Evolutionary conservation across 2,113 vertebrate species (phyloP), one percentile per base, ranked within the genome.

Genomic region (Euleptes europaea): DNA sequence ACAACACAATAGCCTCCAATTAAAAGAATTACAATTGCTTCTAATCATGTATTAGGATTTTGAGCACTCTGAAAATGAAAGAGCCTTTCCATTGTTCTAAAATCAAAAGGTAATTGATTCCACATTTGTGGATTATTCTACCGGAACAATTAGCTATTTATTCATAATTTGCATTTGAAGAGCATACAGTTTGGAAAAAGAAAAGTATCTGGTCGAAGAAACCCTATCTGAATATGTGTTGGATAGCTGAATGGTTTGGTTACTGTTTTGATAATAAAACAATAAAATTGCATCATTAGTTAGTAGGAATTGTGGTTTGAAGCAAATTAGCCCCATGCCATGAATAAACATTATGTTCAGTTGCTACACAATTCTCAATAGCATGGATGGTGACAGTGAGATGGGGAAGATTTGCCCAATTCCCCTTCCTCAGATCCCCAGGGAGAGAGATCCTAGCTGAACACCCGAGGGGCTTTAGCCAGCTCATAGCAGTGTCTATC

Each of bases 101-200:
- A 93, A 93, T 91, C 75, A 87, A 74, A 91, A 84, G 31, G 75
- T 89, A 85, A 91, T 90, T 91, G 84, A 81, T 88, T 88, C 84
- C 19, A 14, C 70, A 38, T 87, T 84, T 90, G 82, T 80, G 51
- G 76, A 83, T 78, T 54, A 85, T 89, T 87, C 42, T 70, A 75
- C 15, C 84, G 80, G 38, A 89, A 69, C 40, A 82, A 57, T 84
- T 84, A 75, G 28, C 38, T 87, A 79, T 69, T 89, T 86, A 80
- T 88, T 91, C 78, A 57, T 90, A 78, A 81, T 88, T 88, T 89
- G 19, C 76, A 17, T n/a, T 88, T 89, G 47, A 77, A 11, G 76
- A 44, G 28, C 51, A 26, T 60, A 42, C 85, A 84, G 54, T 1
- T 88, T 90, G 54, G n/a, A 88, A 66, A 28, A 23, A 17, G 26